phyloP scores from a whole-genome alignment of 2,797 vertebrate genomes.

The Thamnophis elegans region DNA sequence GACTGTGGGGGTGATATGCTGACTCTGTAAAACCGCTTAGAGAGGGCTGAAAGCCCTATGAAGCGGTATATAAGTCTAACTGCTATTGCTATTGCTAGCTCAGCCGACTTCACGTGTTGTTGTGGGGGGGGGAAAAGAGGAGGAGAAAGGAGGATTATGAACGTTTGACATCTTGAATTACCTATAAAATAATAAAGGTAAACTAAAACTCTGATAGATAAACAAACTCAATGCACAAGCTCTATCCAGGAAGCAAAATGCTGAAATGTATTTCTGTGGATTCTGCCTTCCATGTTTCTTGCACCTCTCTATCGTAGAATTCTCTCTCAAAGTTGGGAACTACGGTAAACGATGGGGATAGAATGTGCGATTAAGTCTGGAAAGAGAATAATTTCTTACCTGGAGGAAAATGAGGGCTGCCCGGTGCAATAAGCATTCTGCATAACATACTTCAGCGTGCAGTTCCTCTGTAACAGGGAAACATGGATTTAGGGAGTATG shows the following conservation, averaged over 20 bases:
- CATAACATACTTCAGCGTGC: slow-evolving; percentile 84
- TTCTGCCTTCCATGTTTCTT: background rate
- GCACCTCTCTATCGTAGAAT: background rate
- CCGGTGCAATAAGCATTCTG: slow-evolving; percentile 84
- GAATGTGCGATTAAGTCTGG: background rate
- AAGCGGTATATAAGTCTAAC: too few relatives aligned
- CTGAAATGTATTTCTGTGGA: background rate
- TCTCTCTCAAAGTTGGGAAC: background rate
- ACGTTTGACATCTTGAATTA: background rate
- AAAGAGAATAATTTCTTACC: slow-evolving; percentile 59
- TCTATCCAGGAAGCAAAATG: background rate
- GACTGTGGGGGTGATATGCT: too few relatives aligned
- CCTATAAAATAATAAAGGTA: background rate
- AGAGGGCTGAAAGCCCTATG: too few relatives aligned
- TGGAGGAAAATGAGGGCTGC: slow-evolving; percentile 85
- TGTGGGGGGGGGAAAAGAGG: background rate
- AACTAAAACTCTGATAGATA: background rate
- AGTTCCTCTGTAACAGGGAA: slow-evolving; percentile 73
- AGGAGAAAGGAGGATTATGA: background rate
- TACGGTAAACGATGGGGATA: background rate
- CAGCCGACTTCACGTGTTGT: background rate
- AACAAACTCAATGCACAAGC: background rate
- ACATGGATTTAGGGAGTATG: background rate
- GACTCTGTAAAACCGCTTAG: too few relatives aligned
- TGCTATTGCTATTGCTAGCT: too few relatives aligned